Evolutionary conservation across 1,140 invertebrate genomes (phyloP).

Genomic region (Bombus soroeensis): DNA sequence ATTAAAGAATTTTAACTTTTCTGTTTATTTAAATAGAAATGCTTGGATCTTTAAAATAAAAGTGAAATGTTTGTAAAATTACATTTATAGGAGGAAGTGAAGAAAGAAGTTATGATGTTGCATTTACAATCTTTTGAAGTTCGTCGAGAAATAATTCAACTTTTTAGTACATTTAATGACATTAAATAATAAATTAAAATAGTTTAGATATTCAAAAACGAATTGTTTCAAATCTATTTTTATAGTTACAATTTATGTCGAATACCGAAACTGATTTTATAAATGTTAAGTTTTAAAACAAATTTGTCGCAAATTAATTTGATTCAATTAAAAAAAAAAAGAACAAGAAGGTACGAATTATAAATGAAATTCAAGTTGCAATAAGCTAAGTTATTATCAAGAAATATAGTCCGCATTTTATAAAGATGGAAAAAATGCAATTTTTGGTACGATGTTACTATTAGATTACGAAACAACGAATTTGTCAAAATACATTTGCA

Average conservation of each 20-base stretch:
- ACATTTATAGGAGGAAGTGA: slow-evolving; percentile 50
- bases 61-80: slow-evolving; percentile 55
- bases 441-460: background rate
- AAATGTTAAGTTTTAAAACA: slow-evolving; percentile 41
- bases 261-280: slow-evolving; percentile 9
- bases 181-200: slow-evolving; percentile 18
- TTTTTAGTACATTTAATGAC: slow-evolving; percentile 34
- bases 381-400: slow-evolving; percentile 7
- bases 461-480: slow-evolving; percentile 67
- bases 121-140: slow-evolving; percentile 63
- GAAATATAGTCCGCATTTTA: slow-evolving; percentile 27
- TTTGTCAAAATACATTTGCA: slow-evolving; percentile 47
- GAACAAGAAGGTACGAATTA: background rate
- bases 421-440: background rate
- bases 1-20: slow-evolving; percentile 26
- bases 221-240: slow-evolving; percentile 16
- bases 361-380: background rate
- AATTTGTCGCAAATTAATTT: slow-evolving; percentile 5
- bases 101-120: slow-evolving; percentile 61
- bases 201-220: background rate
- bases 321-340: background rate
- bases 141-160: slow-evolving; percentile 57
- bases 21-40: slow-evolving; percentile 43
- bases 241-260: slow-evolving; percentile 15
- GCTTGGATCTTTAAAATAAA: slow-evolving; percentile 8